Conservation (phyloP, 1,140 invertebrate genomes). For the Aphelenchoides fujianensis region DNA sequence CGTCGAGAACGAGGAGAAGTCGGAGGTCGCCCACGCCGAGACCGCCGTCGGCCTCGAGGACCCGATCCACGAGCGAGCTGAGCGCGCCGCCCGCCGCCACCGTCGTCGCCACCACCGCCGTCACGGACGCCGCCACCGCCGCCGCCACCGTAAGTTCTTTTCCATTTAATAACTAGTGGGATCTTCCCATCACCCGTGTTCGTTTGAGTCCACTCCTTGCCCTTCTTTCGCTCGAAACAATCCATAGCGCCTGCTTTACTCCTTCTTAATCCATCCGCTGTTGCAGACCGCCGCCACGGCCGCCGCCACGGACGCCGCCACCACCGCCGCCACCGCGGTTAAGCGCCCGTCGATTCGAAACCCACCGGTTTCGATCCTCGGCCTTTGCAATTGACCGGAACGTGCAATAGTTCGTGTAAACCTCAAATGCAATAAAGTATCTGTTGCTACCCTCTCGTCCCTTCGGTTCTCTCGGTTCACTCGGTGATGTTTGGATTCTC, state of each 20-base stretch:
- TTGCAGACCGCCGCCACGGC: too few relatives aligned
- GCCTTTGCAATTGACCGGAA: too few relatives aligned
- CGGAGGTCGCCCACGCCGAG: not conserved
- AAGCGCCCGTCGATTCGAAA: too few relatives aligned
- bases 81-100: slow-evolving; percentile 10
- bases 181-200: not conserved
- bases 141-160: too few relatives aligned
- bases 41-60: not conserved
- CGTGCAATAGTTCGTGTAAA: too few relatives aligned
- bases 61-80: not conserved
- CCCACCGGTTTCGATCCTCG: too few relatives aligned
- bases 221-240: not conserved
- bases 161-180: not conserved
- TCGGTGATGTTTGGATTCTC: too few relatives aligned
- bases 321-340: too few relatives aligned
- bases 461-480: too few relatives aligned
- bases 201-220: not conserved
- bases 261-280: not conserved
- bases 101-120: not conserved
- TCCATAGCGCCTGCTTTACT: not conserved
- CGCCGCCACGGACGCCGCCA: too few relatives aligned
- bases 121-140: slow-evolving; percentile 3
- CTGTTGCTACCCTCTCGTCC: too few relatives aligned
- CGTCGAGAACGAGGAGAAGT: not conserved
- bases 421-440: too few relatives aligned